Conservation (phyloP, 37 sponge, comb jelly and placozoan genomes). For the Haliclona indistincta region DNA sequence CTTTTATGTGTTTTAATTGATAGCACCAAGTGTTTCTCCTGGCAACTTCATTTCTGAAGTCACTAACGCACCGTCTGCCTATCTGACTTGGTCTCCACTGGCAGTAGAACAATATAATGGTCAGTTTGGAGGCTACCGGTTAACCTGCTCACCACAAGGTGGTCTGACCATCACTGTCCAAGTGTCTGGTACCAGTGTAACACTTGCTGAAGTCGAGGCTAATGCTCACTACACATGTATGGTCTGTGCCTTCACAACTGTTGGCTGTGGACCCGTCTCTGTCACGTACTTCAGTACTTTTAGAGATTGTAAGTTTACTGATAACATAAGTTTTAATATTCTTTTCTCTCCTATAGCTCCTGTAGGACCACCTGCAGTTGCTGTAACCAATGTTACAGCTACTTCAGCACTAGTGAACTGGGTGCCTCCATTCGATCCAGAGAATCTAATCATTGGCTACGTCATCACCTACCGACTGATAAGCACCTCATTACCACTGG, state of each 20-base stretch:
- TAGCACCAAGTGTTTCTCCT: background rate
- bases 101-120: background rate
- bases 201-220: background rate
- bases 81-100: background rate
- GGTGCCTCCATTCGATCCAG: slow-evolving; percentile 11
- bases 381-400: background rate
- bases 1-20: background rate
- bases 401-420: background rate
- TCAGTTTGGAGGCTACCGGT: background rate
- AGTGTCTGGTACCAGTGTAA: background rate
- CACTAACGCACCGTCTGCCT: background rate
- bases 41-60: background rate
- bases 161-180: background rate
- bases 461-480: background rate
- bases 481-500: background rate
- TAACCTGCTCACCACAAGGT: background rate
- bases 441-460: background rate
- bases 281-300: slow-evolving; percentile 1
- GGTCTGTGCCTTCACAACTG: slow-evolving; percentile 4
- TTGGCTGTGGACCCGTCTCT: slow-evolving; percentile 5
- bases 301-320: background rate
- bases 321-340: background rate
- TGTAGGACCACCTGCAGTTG: background rate
- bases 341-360: slow-evolving; percentile 6
- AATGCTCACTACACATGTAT: slow-evolving; percentile 8